These are phyloP conservation scores for Motacilla tschutschensis DNA, from an alignment of 2,113 vertebrate genomes.

Conservation along the genomic window DNA sequence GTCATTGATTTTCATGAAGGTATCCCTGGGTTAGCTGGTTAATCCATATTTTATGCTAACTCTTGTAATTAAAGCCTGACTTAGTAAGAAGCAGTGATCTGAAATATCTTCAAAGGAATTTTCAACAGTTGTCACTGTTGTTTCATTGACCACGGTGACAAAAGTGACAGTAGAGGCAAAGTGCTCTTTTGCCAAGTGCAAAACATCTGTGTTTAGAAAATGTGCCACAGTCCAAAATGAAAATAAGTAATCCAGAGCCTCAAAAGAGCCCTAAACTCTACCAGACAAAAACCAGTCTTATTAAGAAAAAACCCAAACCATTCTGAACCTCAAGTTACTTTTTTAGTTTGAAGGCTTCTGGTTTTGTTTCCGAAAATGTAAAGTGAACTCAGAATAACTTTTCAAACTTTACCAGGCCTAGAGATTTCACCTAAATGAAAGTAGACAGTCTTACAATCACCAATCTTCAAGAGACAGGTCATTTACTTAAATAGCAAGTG, in stretches of 20 bases:
- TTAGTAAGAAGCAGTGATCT: neutral
- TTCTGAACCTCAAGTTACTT: neutral
- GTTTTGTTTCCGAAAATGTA: neutral
- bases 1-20: neutral
- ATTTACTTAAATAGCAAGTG: conserved; percentile 46
- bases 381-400: neutral
- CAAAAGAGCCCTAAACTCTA: neutral
- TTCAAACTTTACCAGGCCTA: conserved; percentile 4
- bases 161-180: neutral
- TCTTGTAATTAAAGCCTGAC: neutral
- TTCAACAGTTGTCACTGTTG: neutral
- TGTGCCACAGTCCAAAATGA: neutral
- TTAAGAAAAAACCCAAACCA: neutral
- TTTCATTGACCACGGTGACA: neutral
- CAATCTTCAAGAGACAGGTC: neutral
- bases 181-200: neutral
- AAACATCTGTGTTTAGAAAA: neutral
- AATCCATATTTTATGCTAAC: neutral
- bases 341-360: neutral
- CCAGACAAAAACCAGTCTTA: neutral
- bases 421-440: conserved; percentile 21
- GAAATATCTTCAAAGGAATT: neutral
- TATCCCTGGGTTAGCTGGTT: neutral
- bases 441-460: conserved; percentile 30
- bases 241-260: neutral